Evolutionary conservation across 1,140 invertebrate genomes (phyloP), one percentile per base, ranked within the genome.

Genomic region (Vanessa tameamea): DNA sequence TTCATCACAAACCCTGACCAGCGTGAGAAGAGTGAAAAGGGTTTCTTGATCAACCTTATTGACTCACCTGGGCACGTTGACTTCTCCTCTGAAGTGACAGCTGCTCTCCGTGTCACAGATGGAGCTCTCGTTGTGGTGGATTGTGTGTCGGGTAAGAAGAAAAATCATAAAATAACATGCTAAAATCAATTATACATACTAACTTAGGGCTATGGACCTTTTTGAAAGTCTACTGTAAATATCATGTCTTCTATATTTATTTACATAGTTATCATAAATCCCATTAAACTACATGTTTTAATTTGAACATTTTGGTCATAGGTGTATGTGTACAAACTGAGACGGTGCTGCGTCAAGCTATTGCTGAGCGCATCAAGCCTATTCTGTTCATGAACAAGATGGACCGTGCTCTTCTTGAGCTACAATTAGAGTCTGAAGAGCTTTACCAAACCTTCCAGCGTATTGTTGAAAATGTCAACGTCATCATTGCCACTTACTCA

Each of bases 321-420:
- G 98, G 98, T 95, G 99, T 99, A 69, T 99, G 99, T 94, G 99
- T 99, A 80, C 99, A 99, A 94, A 99, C 99, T 70, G 99, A 99
- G 94, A 99, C 99, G 93, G 99, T 99, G 73, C 94, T 99, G 82
- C 97, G 99, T 95, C 99, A 99, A 93, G 99, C 99, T 75, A 99
- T 99, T 92, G 98, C 98, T 79, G 99, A 99, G 94, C 96, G 99
- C 90, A 99, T 99, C 86, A 99, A 99, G 96, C 99, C 99, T 68
- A 98, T 99, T 84, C 94, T 99, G 77, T 99, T 99, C 96, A 99
- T 99, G 98, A 99, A 99, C 96, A 99, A 99, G 94, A 99, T 99
- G 99, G 99, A 99, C 94, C 96, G 98, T 85, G 99, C 98, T 82
- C 94, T 99, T 51, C 94, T 99, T 2, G 98, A 99, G 93, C 94